phyloP scores from a whole-genome alignment of 2,888 invertebrate species.

The Mystacides longicornis region DNA sequence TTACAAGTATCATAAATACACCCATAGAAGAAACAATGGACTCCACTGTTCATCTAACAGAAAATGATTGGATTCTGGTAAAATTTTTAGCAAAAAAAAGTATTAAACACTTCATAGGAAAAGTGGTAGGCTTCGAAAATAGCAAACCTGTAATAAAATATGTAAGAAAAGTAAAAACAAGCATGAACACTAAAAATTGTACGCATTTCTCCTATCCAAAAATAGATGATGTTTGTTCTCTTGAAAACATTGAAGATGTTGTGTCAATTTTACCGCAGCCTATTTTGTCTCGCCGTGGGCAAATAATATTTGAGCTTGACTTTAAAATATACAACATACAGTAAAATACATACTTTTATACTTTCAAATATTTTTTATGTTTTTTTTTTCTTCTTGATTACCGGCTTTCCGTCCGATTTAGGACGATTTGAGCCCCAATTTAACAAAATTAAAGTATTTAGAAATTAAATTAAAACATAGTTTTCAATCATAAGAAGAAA shows the following conservation, averaged over 20 bases:
- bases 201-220: not conserved
- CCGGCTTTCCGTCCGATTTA: too few species aligned
- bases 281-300: not conserved
- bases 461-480: too few species aligned
- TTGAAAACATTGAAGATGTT: not conserved
- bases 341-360: not conserved
- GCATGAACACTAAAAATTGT: not conserved
- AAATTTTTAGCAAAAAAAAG: not conserved
- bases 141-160: not conserved
- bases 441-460: too few species aligned
- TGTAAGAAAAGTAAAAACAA: not conserved
- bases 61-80: not conserved
- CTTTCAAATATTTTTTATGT: not conserved
- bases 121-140: not conserved
- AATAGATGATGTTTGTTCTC: not conserved
- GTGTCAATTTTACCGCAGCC: not conserved
- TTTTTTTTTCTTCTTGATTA: not conserved
- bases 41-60: not conserved
- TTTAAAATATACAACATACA: not conserved
- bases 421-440: too few species aligned
- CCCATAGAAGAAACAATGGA: constrained; percentile 1
- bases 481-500: too few species aligned
- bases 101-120: too few species aligned
- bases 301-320: not conserved
- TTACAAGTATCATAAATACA: not conserved